Evolutionary conservation across 2,797 vertebrate species (phyloP).

Genomic region (Sparus aurata): DNA sequence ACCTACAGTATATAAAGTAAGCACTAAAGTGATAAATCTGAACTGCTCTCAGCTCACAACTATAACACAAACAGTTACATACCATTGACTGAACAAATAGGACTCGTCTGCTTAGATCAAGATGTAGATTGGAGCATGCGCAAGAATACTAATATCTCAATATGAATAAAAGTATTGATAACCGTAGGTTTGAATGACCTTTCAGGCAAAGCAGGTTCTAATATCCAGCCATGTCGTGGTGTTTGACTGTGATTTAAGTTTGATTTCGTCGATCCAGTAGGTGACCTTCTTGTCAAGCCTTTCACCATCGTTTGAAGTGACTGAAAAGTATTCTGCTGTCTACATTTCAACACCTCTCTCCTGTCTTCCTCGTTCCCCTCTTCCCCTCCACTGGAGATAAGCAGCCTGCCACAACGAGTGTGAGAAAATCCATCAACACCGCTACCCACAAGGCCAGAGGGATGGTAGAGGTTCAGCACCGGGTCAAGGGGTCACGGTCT

Average conservation of each 20-base stretch:
- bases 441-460: slow-evolving; percentile 68
- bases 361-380: slow-evolving; percentile 10
- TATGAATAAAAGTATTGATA: background rate
- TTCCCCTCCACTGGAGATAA: slow-evolving; percentile 54
- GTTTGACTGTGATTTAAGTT: background rate
- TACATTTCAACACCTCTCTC: slow-evolving; percentile 32
- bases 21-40: too few relatives aligned
- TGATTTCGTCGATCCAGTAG: background rate
- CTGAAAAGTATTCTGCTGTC: slow-evolving; percentile 5
- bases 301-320: background rate
- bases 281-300: background rate
- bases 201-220: background rate
- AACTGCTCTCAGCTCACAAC: too few relatives aligned
- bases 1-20: too few relatives aligned
- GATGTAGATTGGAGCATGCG: background rate
- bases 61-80: too few relatives aligned
- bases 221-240: background rate
- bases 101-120: too few relatives aligned
- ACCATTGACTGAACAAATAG: background rate
- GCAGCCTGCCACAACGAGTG: slow-evolving; percentile 59
- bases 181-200: background rate
- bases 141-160: background rate
- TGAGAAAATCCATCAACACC: slow-evolving; percentile 76
- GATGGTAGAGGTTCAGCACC: slow-evolving; percentile 58
- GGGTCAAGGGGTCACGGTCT: slow-evolving; percentile 51